Conservation (phyloP, 2,797 vertebrate genomes). For the Poeciliopsis gracilis region DNA sequence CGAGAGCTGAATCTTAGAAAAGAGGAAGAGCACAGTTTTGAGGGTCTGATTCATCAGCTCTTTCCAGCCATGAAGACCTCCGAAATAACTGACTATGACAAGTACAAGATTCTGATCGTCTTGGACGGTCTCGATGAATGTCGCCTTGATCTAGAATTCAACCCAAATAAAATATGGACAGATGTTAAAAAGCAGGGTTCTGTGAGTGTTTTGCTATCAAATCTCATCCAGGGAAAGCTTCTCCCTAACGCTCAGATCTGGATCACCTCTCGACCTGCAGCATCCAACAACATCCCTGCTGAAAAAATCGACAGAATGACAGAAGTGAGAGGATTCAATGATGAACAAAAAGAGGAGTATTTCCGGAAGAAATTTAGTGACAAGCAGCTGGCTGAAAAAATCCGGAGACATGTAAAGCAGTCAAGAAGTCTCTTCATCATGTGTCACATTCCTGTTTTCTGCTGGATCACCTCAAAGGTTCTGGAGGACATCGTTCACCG, state of each 20-base stretch:
- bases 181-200: background rate
- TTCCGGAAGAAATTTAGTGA: conserved; percentile 45
- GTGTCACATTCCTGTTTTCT: conserved; percentile 63
- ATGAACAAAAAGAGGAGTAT: conserved; percentile 63
- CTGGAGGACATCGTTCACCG: conserved; percentile 33
- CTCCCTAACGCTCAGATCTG: conserved; percentile 59
- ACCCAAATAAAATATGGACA: fast-evolving
- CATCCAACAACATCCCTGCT: conserved; percentile 49
- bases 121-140: conserved; percentile 63
- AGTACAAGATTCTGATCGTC: conserved; percentile 27
- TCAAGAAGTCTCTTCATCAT: conserved; percentile 54
- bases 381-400: conserved; percentile 10
- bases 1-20: conserved; percentile 57
- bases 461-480: conserved; percentile 57
- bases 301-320: conserved; percentile 54
- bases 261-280: conserved; percentile 69
- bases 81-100: conserved; percentile 36
- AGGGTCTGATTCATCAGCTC: conserved; percentile 24
- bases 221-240: conserved; percentile 62
- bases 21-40: conserved; percentile 17
- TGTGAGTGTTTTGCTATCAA: conserved; percentile 47
- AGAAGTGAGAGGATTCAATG: conserved; percentile 69
- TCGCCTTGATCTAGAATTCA: conserved; percentile 4
- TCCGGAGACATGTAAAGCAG: conserved; percentile 44
- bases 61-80: conserved; percentile 37